Conservation (phyloP, 1,140 invertebrate species). For the Vanessa atalanta region DNA sequence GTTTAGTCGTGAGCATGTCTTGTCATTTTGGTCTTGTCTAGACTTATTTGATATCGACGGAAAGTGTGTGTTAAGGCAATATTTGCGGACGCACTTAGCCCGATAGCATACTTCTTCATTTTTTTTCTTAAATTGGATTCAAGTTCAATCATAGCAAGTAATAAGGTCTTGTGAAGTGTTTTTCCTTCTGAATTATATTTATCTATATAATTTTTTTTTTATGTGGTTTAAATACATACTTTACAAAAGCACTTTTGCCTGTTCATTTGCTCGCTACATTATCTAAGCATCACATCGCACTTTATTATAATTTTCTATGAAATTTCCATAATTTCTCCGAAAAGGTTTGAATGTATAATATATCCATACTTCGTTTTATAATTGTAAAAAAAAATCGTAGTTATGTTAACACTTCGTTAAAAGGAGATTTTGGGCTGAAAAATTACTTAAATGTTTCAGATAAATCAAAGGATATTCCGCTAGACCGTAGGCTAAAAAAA, state of each 20-base stretch:
- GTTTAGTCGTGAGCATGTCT: conserved; percentile 31
- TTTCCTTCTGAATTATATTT: background rate
- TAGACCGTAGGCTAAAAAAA: too few relatives aligned
- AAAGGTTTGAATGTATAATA: too few relatives aligned
- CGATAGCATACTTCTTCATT: conserved; percentile 62
- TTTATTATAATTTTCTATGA: too few relatives aligned
- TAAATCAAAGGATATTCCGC: too few relatives aligned
- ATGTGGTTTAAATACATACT: background rate
- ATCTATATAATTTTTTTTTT: background rate
- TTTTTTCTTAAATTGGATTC: conserved; percentile 54
- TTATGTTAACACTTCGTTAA: too few relatives aligned
- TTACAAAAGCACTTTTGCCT: background rate
- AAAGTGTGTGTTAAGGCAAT: conserved; percentile 68
- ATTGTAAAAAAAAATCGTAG: too few relatives aligned
- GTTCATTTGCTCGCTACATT: too few relatives aligned
- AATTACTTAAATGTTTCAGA: too few relatives aligned
- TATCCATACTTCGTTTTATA: too few relatives aligned
- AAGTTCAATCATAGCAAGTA: conserved; percentile 39
- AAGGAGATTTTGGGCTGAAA: too few relatives aligned
- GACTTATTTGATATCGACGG: conserved; percentile 72
- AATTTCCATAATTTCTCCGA: too few relatives aligned
- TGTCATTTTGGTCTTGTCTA: conserved; percentile 51
- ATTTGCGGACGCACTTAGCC: conserved; percentile 72
- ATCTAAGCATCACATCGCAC: too few relatives aligned
- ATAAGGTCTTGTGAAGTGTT: conserved; percentile 29